Evolutionary conservation across 2,797 vertebrate species (phyloP).

Genomic region (Girardinus metallicus): DNA sequence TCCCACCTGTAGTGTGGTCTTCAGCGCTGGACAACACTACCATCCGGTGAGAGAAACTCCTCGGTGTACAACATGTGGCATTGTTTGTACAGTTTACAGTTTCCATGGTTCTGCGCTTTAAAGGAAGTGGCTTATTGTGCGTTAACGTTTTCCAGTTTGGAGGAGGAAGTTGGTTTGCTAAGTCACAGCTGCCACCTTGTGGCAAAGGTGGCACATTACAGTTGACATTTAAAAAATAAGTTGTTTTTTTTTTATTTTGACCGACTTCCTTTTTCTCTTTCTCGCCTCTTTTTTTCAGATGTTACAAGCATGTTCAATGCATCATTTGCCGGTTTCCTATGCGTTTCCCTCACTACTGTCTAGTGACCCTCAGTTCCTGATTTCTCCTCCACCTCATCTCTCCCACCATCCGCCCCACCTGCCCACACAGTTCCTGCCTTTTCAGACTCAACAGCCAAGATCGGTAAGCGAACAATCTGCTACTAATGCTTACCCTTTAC

Average conservation of each 20-base stretch:
- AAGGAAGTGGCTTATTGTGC: not conserved
- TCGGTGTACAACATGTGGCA: constrained; percentile 14
- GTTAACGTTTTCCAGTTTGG: constrained; percentile 1
- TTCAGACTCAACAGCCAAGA: constrained; percentile 94
- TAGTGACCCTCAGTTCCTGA: constrained; percentile 93
- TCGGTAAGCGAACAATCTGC: constrained; percentile 82
- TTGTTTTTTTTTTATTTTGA: not conserved
- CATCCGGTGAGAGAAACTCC: constrained; percentile 88
- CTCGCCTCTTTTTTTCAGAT: constrained; percentile 77
- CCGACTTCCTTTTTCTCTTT: not conserved
- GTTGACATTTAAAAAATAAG: not conserved
- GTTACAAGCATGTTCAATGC: constrained; percentile 95
- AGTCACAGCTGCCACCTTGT: constrained; percentile 68
- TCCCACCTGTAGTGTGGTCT: constrained; percentile 94
- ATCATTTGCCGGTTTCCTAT: constrained; percentile 95
- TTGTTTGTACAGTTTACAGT: constrained; percentile 54
- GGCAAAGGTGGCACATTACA: constrained; percentile 27
- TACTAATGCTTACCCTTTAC: not conserved
- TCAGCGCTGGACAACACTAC: constrained; percentile 94
- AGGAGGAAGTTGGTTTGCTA: not conserved
- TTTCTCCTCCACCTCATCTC: constrained; percentile 89
- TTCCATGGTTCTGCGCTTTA: not conserved
- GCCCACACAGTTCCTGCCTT: constrained; percentile 93
- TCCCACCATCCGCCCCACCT: constrained; percentile 93
- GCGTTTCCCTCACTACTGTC: constrained; percentile 94